Conservation (phyloP, 2,797 vertebrate genomes). For the Rousettus madagascariensis region DNA sequence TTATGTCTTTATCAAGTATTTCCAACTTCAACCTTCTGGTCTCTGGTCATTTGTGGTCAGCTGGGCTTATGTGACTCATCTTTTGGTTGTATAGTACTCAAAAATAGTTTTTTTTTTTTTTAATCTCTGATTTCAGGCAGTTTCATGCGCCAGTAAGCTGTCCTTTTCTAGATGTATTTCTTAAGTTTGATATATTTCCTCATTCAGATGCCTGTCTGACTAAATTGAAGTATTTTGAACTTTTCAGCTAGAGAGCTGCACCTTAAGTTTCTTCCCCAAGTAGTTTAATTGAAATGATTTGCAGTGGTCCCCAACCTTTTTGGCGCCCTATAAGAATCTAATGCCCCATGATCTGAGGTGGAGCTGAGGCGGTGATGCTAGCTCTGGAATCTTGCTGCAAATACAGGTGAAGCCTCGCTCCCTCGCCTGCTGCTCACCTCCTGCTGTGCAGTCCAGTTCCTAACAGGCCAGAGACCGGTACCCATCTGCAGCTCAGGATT, state of each 20-base stretch:
- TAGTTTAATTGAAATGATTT: not conserved
- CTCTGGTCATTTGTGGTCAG: not conserved
- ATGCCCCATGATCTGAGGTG: no score
- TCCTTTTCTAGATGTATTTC: not conserved
- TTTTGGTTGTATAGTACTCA: not conserved
- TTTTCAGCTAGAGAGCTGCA: not conserved
- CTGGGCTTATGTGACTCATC: not conserved
- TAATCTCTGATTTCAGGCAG: not conserved
- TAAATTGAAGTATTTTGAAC: not conserved
- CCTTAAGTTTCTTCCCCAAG: not conserved
- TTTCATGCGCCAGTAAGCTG: not conserved
- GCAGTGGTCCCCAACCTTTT: no score
- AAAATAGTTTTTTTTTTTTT: conserved; percentile 7
- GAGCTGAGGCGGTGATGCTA: no score
- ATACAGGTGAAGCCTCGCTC: no score
- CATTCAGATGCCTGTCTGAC: not conserved
- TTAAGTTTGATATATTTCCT: not conserved
- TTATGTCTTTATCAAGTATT: not conserved
- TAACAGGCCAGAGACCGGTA: no score
- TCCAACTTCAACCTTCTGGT: not conserved
- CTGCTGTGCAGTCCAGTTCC: no score
- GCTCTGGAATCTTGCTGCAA: no score
- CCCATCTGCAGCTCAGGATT: no score
- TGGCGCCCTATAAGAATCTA: no score
- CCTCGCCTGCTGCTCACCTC: no score